phyloP scores from a whole-genome alignment of 2,113 vertebrate genomes.

The Brachyhypopomus occidentalis region DNA sequence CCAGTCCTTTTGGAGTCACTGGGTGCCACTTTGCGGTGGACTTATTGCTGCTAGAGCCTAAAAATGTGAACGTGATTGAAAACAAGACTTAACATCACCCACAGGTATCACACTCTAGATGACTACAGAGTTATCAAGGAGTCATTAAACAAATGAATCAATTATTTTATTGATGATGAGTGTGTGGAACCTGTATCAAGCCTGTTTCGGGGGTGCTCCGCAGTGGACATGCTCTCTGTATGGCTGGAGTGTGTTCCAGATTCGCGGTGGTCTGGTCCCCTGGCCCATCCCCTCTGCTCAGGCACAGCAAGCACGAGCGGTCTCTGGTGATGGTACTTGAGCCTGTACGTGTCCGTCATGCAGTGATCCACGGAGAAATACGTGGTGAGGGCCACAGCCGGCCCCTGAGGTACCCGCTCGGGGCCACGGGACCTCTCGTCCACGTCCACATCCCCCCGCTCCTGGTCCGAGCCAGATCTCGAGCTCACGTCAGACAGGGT shows the following conservation, averaged over 20 bases:
- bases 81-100: slow-evolving; percentile 17
- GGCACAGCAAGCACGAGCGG: slow-evolving; percentile 83
- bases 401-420: slow-evolving; percentile 52
- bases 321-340: slow-evolving; percentile 94
- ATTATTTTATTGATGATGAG: not conserved
- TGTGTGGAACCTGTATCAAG: slow-evolving; percentile 71
- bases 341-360: slow-evolving; percentile 96
- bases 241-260: slow-evolving; percentile 60
- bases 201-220: slow-evolving; percentile 77
- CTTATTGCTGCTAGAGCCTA: slow-evolving; percentile 79
- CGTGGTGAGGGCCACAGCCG: slow-evolving; percentile 85
- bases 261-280: slow-evolving; percentile 63
- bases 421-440: slow-evolving; percentile 62
- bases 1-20: slow-evolving; percentile 75
- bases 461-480: slow-evolving; percentile 70
- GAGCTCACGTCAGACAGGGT: slow-evolving; percentile 69
- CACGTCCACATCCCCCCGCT: slow-evolving; percentile 67
- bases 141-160: no score
- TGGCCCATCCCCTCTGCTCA: slow-evolving; percentile 65
- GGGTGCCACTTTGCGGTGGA: slow-evolving; percentile 79
- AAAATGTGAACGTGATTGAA: slow-evolving; percentile 38
- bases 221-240: slow-evolving; percentile 66
- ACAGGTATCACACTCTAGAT: not conserved
- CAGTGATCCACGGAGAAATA: slow-evolving; percentile 97
- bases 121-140: not conserved